These are phyloP conservation scores for Egretta garzetta DNA, from an alignment of 2,113 vertebrate genomes.

Conservation along the genomic window DNA sequence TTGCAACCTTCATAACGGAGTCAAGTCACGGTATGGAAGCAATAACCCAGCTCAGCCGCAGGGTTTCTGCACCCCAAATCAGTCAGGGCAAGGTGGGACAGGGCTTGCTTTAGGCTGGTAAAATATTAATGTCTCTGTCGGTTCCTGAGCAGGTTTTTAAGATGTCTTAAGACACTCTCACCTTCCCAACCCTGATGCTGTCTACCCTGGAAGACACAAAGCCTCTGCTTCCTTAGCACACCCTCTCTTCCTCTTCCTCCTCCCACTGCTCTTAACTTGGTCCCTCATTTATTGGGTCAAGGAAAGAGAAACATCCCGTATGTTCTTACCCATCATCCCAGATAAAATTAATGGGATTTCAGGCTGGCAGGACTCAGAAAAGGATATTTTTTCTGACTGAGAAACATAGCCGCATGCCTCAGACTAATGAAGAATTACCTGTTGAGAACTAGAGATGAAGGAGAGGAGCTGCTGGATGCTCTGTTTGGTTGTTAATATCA, in stretches of 20 bases:
- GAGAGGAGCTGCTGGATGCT: neutral
- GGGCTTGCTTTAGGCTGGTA: neutral
- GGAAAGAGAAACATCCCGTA: neutral
- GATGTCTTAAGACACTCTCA: neutral
- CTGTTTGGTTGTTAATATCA: constrained; percentile 8
- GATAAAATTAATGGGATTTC: constrained; percentile 34
- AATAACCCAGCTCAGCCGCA: neutral
- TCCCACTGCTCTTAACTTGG: neutral
- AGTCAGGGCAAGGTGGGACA: neutral
- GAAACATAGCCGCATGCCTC: neutral
- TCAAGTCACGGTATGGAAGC: neutral
- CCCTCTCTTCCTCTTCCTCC: neutral
- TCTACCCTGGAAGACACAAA: neutral
- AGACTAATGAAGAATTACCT: constrained; percentile 38
- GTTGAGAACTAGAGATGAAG: constrained; percentile 18
- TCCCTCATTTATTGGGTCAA: neutral
- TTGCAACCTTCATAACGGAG: neutral
- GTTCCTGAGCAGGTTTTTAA: neutral
- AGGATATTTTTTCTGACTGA: neutral
- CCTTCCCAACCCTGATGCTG: neutral
- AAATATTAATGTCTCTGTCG: neutral
- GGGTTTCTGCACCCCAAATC: neutral
- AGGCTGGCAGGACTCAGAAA: neutral
- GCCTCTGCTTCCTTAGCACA: neutral
- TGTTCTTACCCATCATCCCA: neutral